Evolutionary conservation across 2,797 vertebrate species (phyloP), one percentile per base, ranked within the genome.

Genomic region (Rhodeus uyekii): DNA sequence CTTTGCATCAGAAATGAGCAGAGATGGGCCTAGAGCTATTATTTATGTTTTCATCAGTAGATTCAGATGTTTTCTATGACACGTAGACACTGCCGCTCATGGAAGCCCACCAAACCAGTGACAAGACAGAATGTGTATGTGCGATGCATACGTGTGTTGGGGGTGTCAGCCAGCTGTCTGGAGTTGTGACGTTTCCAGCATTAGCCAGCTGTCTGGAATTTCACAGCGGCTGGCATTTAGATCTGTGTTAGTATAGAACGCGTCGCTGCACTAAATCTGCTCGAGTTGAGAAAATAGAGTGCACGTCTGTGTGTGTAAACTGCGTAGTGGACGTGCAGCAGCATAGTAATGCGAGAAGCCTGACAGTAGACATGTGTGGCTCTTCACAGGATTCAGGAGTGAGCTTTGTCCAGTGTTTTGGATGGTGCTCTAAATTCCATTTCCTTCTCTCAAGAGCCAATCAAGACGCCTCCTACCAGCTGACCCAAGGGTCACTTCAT

Each of bases 401-500:
- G 71, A 44, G 38, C 27, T n/a, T 44, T 2, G 14, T 32, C 38
- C 48, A 8, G 8, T 68, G n/a, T 24, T 29, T 34, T 36, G 72
- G 61, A 55, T 58, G 48, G 61, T 55, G 61, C 61, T 55, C 80
- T 82, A 60, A 82, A 82, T 73, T 76, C 73, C 58, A 76, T 82
- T 76, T 82, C 80, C 80, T 69, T 76, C 53, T 73, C 39, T 68
- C 69, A 68, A 76, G 48, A 76, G 73, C 80, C 39, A 82, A 82
- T 82, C 80, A 68, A 44, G 63, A 76, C 6, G 1, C 63, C 80
- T 82, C 48, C 63, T 55, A 82, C 46, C 6, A 60, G 72, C 50
- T 82, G 80, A 82, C 80, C 80, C 18, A 29, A 6, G 29, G 80
- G 80, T 76, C 63, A 82, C 61, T 60, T 68, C 72, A 76, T 82